These are phyloP conservation scores for Polydrusus tereticollis DNA, from an alignment of 2,888 invertebrate species.

Conservation along the genomic window DNA sequence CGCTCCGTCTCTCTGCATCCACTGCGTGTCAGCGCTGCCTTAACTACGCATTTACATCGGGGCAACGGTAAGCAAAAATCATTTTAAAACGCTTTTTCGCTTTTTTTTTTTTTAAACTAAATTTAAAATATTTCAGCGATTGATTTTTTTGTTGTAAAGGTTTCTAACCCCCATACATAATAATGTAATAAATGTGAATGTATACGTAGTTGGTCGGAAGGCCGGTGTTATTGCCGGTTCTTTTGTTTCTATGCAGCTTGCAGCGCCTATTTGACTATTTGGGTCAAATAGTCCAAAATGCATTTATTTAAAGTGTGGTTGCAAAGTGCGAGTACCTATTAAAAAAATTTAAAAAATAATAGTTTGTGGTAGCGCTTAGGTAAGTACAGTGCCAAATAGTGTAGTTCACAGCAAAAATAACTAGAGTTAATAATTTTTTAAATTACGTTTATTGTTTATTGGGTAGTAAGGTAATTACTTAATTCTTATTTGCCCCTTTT, in stretches of 20 bases:
- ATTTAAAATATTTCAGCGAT: neutral
- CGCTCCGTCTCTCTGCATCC: slow-evolving; percentile 51
- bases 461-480: too few species aligned
- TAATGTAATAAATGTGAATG: too few species aligned
- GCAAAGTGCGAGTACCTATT: neutral
- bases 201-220: too few species aligned
- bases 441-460: too few species aligned
- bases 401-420: too few species aligned
- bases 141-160: neutral
- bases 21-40: slow-evolving; percentile 57
- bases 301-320: neutral
- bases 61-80: slow-evolving; percentile 55
- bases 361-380: too few species aligned
- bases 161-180: neutral
- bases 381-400: too few species aligned
- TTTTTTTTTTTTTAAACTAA: slow-evolving; percentile 11
- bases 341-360: neutral
- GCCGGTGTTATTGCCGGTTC: slow-evolving; percentile 36
- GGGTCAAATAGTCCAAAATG: slow-evolving; percentile 22
- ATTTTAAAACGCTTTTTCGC: slow-evolving; percentile 13
- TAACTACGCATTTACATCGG: slow-evolving; percentile 59
- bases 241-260: slow-evolving; percentile 38
- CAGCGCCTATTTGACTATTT: slow-evolving; percentile 27
- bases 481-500: too few species aligned
- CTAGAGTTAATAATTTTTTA: too few species aligned